Evolutionary conservation across 2,888 invertebrate species (phyloP).

Genomic region (Caenorhabditis becei): DNA sequence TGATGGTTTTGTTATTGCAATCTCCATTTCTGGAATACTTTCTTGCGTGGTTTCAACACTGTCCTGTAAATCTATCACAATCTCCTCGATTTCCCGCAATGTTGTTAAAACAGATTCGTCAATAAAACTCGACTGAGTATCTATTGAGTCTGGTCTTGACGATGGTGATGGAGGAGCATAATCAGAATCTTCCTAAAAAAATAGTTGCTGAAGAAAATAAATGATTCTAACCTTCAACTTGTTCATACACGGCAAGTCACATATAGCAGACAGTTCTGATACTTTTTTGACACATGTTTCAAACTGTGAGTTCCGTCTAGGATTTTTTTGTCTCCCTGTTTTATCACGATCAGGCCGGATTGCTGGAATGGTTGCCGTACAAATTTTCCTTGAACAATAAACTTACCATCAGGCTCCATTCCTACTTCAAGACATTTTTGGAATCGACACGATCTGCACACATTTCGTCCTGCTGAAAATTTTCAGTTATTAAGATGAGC

Average conservation of each 20-base stretch:
- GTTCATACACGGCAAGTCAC: slow-evolving; percentile 57
- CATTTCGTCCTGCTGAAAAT: slow-evolving; percentile 78
- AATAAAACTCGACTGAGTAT: slow-evolving; percentile 39
- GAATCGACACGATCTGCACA: slow-evolving; percentile 80
- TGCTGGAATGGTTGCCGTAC: slow-evolving; percentile 61
- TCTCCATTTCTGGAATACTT: slow-evolving; percentile 49
- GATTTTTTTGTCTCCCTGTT: slow-evolving; percentile 81
- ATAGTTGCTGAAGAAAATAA: background rate
- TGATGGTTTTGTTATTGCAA: slow-evolving; percentile 66
- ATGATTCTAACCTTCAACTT: slow-evolving; percentile 18
- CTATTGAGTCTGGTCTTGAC: slow-evolving; percentile 54
- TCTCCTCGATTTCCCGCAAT: slow-evolving; percentile 76
- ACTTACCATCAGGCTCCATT: slow-evolving; percentile 79
- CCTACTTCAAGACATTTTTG: slow-evolving; percentile 81
- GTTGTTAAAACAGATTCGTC: slow-evolving; percentile 73
- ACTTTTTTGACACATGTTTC: slow-evolving; percentile 48
- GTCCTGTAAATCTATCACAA: slow-evolving; percentile 70
- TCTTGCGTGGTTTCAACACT: slow-evolving; percentile 33
- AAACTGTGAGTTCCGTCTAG: slow-evolving; percentile 65
- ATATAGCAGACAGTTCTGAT: slow-evolving; percentile 51
- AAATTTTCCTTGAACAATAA: background rate
- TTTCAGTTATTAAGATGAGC: background rate
- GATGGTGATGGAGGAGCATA: slow-evolving; percentile 55
- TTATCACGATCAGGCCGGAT: slow-evolving; percentile 81
- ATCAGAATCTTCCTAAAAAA: slow-evolving; percentile 59